Evolutionary conservation across 2,113 vertebrate genomes (phyloP).

Genomic region (Alectura lathami): DNA sequence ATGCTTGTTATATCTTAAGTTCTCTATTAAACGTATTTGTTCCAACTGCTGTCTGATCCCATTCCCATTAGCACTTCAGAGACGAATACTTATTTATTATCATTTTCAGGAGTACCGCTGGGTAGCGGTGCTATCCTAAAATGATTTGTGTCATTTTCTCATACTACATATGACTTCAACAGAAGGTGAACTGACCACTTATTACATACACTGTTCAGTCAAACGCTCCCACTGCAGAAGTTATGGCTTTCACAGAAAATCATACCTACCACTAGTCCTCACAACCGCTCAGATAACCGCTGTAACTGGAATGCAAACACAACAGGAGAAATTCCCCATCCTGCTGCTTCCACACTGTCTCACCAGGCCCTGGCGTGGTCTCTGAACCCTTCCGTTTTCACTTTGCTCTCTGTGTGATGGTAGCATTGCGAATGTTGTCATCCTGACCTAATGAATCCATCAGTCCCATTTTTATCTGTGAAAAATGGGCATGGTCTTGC

Average conservation of each 20-base stretch:
- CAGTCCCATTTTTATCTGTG: background rate
- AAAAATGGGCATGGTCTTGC: background rate
- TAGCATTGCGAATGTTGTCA: too few species aligned
- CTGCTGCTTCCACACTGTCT: background rate
- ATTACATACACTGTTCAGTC: background rate
- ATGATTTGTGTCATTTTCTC: background rate
- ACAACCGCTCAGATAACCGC: background rate
- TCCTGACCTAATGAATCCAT: background rate
- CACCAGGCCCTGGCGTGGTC: background rate
- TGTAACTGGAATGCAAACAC: background rate
- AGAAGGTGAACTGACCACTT: background rate
- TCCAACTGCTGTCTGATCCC: background rate
- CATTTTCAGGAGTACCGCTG: background rate
- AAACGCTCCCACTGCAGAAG: background rate
- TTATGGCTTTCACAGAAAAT: background rate
- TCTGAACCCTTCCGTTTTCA: background rate
- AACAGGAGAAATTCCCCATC: background rate
- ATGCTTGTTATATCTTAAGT: background rate
- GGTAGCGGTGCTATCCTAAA: background rate
- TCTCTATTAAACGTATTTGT: accelerated
- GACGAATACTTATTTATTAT: background rate
- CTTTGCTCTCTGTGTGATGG: background rate
- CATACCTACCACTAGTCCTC: background rate
- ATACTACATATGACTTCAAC: background rate
- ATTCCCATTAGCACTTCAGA: background rate